Base-by-base conservation (phyloP, 2,888 invertebrate species). In the Drosophila meridiana region DNA sequence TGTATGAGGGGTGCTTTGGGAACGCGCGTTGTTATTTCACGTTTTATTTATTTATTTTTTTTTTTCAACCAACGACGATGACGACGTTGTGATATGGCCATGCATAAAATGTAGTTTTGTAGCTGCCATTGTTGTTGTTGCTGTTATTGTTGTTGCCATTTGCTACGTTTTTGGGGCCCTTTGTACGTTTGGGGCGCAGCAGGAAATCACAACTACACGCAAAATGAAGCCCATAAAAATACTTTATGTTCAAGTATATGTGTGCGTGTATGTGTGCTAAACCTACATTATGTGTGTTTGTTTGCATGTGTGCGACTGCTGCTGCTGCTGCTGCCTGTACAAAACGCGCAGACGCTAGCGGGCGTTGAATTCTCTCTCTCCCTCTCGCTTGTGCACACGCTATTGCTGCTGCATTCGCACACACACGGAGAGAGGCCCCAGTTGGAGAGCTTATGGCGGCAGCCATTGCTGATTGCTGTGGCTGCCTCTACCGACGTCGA, bases 61-160 rank as follows among this genome's bases (percentile, higher is more conserved):
- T 30, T 48, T 74, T 69, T 76, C 66, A 71, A 62, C 53, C 66
- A 64, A 42, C 40, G 71, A 56, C 52, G 70, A 78, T 78, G 79
- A 76, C 83, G 78, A 85, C 80, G 85, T 80, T 85, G 73, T 78
- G 77, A 77, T 77, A 77, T 73, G 75, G 75, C 66, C 61, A 66
- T 73, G 73, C 83, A 76, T 78, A 80, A 83, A 80, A 83, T 87
- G 85, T 87, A 87, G 85, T 85, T 83, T 83, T 83, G 83, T 80
- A 75, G 83, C 85, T 72, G 42, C 57, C 26, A 63, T 59, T 64
- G 53, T 69, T 67, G 53, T 67, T 67, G 52, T n/a, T 67, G 45
- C n/a, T n/a, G 20, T 20, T 20, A 20, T 20, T 20, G 20, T 20
- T 20, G 20, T 57, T 66, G 67, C 36, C 62, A 48, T 50, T 62